Conservation (phyloP, 2,113 vertebrate species). For the Thymallus thymallus region DNA sequence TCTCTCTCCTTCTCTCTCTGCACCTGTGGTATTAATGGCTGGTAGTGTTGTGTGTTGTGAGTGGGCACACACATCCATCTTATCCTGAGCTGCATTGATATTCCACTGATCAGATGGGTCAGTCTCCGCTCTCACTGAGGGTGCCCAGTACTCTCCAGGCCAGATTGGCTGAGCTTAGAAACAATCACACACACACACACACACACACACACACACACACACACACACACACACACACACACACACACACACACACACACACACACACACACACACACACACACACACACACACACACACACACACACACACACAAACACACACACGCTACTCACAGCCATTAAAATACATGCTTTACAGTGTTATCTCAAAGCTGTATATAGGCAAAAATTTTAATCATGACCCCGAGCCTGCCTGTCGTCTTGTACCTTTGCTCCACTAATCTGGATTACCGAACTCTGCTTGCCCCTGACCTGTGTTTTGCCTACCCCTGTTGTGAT, state of each 20-base stretch:
- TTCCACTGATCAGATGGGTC: conserved; percentile 34
- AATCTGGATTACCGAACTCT: too few relatives aligned
- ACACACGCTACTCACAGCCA: neutral
- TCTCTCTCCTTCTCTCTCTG: conserved; percentile 1
- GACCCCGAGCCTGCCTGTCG: too few relatives aligned
- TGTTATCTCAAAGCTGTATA: too few relatives aligned
- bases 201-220: neutral
- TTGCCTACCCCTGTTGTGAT: too few relatives aligned
- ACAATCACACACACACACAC: conserved; percentile 13
- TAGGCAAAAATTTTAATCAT: too few relatives aligned
- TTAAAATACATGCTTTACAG: conserved; percentile 6
- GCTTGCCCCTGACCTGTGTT: too few relatives aligned
- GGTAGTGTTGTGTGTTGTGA: conserved; percentile 18
- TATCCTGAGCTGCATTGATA: conserved; percentile 41
- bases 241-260: too few relatives aligned
- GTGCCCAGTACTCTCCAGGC: conserved; percentile 4
- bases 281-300: too few relatives aligned
- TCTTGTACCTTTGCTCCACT: too few relatives aligned
- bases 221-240: too few relatives aligned
- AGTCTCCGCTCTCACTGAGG: conserved; percentile 16
- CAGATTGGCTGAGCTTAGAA: conserved; percentile 12
- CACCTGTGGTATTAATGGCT: conserved; percentile 39
- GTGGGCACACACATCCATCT: neutral
- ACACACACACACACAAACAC: too few relatives aligned
- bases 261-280: too few relatives aligned